phyloP scores from a whole-genome alignment of 2,797 vertebrate genomes.

The Hypotaenidia philippensis region DNA sequence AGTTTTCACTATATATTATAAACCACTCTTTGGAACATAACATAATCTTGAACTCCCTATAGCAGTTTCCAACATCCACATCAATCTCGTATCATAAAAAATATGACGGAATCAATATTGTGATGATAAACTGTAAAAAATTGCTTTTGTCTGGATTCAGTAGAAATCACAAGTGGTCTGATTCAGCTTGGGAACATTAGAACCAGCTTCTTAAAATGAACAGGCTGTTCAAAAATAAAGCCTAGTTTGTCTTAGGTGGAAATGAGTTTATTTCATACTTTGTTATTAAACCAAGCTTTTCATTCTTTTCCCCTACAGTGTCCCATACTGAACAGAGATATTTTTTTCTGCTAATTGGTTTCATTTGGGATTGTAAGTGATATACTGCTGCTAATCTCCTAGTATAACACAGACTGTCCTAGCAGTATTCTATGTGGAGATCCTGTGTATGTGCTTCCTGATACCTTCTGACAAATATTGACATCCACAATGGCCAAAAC shows the following conservation, averaged over 20 bases:
- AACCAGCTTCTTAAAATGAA: constrained; percentile 11
- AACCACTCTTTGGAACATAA: constrained; percentile 23
- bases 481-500: neutral
- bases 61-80: constrained; percentile 64
- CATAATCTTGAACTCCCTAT: constrained; percentile 53
- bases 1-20: constrained; percentile 38
- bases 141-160: constrained; percentile 45
- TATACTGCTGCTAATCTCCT: neutral
- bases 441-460: neutral
- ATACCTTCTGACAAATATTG: neutral
- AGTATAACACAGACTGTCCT: neutral
- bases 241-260: neutral
- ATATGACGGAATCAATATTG: constrained; percentile 68
- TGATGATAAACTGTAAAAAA: constrained; percentile 69
- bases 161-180: constrained; percentile 35
- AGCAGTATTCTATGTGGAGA: neutral
- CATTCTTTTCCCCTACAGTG: neutral
- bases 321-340: neutral
- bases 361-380: neutral
- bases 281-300: neutral
- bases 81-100: constrained; percentile 63
- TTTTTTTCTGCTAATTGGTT: neutral
- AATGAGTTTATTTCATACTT: neutral
- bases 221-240: neutral
- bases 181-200: neutral